Percentiles rank a stretch among this genome's conserved stretches.
These are phyloP conservation scores for Drosophila kokeensis DNA, from an alignment of 2,888 invertebrate genomes.

Conservation along the genomic window DNA sequence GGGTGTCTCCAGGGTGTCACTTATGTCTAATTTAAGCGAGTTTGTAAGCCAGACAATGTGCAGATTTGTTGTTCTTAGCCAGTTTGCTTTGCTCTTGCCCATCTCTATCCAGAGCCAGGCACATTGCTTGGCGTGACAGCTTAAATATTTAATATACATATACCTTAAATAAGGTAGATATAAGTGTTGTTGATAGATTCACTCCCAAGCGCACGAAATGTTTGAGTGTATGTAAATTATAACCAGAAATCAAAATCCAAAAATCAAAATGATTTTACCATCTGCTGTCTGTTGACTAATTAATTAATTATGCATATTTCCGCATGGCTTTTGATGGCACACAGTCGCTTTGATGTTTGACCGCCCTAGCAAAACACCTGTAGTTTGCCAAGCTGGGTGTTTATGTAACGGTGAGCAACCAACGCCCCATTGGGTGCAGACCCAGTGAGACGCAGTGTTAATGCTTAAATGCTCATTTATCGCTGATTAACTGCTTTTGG, in stretches of 20 bases:
- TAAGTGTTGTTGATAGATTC: constrained; percentile 21
- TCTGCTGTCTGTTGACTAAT: constrained; percentile 54
- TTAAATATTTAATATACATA: constrained; percentile 27
- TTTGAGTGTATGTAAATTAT: constrained; percentile 21
- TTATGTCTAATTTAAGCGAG: constrained; percentile 66
- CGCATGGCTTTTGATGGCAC: constrained; percentile 59
- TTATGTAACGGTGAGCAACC: constrained; percentile 67
- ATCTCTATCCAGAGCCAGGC: constrained; percentile 15
- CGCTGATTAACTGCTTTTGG: constrained; percentile 63
- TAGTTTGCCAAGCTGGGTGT: constrained; percentile 47
- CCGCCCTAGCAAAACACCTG: constrained; percentile 57
- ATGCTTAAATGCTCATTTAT: constrained; percentile 73
- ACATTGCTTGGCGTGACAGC: constrained; percentile 7
- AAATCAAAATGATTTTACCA: constrained; percentile 32
- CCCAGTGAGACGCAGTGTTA: constrained; percentile 54
- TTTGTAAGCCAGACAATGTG: constrained; percentile 63
- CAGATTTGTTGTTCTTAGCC: constrained; percentile 49
- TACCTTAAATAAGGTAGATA: constrained; percentile 13
- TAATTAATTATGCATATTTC: constrained; percentile 78
- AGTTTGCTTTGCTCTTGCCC: constrained; percentile 16
- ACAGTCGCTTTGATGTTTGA: constrained; percentile 62
- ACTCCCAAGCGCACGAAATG: constrained; percentile 32
- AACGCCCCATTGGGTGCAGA: constrained; percentile 63
- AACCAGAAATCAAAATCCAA: constrained; percentile 34
- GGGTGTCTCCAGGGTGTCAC: constrained; percentile 58